phyloP scores from a whole-genome alignment of 2,888 invertebrate species.

The Rhagonycha lutea region DNA sequence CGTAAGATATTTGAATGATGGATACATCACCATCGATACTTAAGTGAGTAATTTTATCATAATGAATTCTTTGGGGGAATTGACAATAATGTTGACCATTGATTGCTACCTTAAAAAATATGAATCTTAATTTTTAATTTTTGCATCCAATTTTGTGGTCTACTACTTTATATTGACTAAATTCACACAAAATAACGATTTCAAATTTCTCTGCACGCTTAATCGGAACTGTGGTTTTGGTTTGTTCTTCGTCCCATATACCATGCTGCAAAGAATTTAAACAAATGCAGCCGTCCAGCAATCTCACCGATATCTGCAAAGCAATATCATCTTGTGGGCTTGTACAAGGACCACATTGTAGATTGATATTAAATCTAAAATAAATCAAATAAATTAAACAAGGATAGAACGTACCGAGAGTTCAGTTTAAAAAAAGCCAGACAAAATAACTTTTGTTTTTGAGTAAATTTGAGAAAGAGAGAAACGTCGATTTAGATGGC shows the following conservation, averaged over 20 bases:
- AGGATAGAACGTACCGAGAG: not conserved
- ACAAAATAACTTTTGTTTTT: too few species aligned
- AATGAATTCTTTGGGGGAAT: conserved; percentile 74
- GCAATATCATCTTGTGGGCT: conserved; percentile 78
- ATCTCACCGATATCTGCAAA: conserved; percentile 70
- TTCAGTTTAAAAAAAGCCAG: too few species aligned
- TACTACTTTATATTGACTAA: conserved; percentile 42
- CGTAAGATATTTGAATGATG: conserved; percentile 68
- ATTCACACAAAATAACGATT: conserved; percentile 71
- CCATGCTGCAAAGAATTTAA: conserved; percentile 62
- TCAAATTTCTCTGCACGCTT: conserved; percentile 70
- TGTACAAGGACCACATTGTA: conserved; percentile 65
- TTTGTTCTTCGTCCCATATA: conserved; percentile 65
- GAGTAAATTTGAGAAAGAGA: too few species aligned
- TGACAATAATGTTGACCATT: conserved; percentile 81
- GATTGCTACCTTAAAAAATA: conserved; percentile 67
- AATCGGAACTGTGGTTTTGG: conserved; percentile 62
- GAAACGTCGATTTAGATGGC: too few species aligned
- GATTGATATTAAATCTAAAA: not conserved
- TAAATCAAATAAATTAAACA: not conserved
- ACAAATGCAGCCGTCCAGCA: conserved; percentile 61
- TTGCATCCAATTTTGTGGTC: not conserved
- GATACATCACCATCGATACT: conserved; percentile 78
- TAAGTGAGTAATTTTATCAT: conserved; percentile 66
- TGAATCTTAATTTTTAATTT: not conserved